phyloP scores from a whole-genome alignment of 1,140 invertebrate genomes.

The Coptotermes formosanus region DNA sequence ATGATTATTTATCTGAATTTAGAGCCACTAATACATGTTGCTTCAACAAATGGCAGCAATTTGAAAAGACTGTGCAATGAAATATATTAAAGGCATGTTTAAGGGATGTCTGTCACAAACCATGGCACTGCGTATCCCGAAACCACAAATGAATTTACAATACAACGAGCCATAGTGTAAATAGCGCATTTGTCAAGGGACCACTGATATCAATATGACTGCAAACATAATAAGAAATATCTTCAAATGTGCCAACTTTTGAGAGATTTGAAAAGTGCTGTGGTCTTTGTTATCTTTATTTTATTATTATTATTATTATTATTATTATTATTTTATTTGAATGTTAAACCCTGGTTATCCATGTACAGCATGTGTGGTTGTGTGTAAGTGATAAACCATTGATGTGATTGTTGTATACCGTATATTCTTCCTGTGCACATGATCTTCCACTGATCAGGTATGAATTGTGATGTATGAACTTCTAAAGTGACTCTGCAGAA shows the following conservation, averaged over 20 bases:
- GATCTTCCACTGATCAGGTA: not conserved
- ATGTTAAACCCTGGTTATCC: not conserved
- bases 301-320: not conserved
- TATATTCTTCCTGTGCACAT: not conserved
- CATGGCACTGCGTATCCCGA: not conserved
- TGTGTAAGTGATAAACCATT: not conserved
- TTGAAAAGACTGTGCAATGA: too few relatives aligned
- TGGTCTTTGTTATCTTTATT: slow-evolving; percentile 4
- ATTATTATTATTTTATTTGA: not conserved
- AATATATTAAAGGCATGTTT: too few relatives aligned
- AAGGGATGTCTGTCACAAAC: too few relatives aligned
- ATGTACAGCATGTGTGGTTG: not conserved
- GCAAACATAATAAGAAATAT: not conserved
- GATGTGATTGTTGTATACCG: not conserved
- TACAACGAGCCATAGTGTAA: slow-evolving; percentile 7
- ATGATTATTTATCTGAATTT: too few relatives aligned
- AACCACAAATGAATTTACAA: not conserved
- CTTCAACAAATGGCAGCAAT: too few relatives aligned
- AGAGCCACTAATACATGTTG: too few relatives aligned
- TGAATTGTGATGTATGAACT: not conserved
- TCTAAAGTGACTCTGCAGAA: not conserved
- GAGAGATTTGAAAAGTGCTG: not conserved
- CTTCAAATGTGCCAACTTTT: slow-evolving; percentile 18
- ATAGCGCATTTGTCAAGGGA: not conserved
- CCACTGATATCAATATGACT: not conserved